These are phyloP conservation scores for Gobius niger DNA, from an alignment of 2,113 vertebrate genomes.

Conservation along the genomic window DNA sequence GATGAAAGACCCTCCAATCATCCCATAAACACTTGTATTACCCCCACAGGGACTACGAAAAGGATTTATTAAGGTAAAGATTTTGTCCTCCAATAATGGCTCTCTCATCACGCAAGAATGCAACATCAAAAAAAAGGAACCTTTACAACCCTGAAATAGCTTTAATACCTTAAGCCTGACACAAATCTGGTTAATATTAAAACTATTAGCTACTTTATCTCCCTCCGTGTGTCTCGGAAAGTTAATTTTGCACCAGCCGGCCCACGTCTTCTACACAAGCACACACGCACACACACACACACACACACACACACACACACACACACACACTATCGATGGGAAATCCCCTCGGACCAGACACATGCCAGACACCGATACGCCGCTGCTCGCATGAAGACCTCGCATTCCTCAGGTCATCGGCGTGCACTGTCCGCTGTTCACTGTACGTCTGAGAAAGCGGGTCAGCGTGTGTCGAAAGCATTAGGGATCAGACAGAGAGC, in stretches of 20 bases:
- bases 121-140: neutral
- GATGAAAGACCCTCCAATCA: no score
- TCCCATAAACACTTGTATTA: no score
- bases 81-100: no score
- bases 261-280: neutral
- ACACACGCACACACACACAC: neutral
- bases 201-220: neutral
- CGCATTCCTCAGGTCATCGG: neutral
- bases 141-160: neutral
- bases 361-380: neutral
- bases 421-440: neutral
- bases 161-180: neutral
- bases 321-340: neutral
- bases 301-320: neutral
- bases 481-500: conserved; percentile 18
- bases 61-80: no score
- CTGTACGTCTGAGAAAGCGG: conserved; percentile 11
- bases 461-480: conserved; percentile 19
- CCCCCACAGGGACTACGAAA: no score
- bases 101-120: neutral
- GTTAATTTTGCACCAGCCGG: neutral
- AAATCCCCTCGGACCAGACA: neutral
- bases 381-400: no score
- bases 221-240: neutral
- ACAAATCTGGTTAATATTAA: neutral